phyloP scores from a whole-genome alignment of 2,888 invertebrate species.

The Ichneumon xanthorius region DNA sequence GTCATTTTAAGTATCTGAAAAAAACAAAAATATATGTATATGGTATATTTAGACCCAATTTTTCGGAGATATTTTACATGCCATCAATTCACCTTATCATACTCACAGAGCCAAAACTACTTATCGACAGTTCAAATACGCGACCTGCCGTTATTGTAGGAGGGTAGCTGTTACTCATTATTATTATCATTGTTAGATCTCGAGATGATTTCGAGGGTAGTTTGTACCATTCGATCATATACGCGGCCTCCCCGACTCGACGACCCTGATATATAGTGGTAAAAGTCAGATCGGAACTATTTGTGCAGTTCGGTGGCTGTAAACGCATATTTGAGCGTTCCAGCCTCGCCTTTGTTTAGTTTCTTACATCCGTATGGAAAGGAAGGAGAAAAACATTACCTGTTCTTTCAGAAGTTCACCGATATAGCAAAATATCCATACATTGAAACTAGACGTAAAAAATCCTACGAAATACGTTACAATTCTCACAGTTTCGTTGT shows the following conservation, averaged over 20 bases:
- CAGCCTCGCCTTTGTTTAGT: too few relatives aligned
- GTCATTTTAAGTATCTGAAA: too few relatives aligned
- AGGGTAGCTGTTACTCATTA: conserved; percentile 69
- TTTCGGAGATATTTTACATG: neutral
- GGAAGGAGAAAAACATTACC: conserved; percentile 59
- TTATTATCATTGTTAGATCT: conserved; percentile 64
- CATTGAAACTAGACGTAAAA: conserved; percentile 45
- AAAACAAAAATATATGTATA: too few relatives aligned
- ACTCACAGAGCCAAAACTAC: conserved; percentile 76
- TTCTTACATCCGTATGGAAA: too few relatives aligned
- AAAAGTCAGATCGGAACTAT: too few relatives aligned
- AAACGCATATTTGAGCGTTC: too few relatives aligned
- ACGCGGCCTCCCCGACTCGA: conserved; percentile 70
- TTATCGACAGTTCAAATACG: conserved; percentile 59
- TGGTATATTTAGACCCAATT: too few relatives aligned
- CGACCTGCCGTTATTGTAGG: conserved; percentile 76
- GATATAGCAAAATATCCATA: conserved; percentile 59
- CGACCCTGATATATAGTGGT: conserved; percentile 62
- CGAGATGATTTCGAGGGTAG: conserved; percentile 43
- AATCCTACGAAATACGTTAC: conserved; percentile 48
- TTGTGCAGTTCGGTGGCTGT: too few relatives aligned
- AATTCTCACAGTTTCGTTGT: conserved; percentile 26
- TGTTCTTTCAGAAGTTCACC: conserved; percentile 60
- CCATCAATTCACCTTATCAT: neutral
- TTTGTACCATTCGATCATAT: conserved; percentile 63